Percentiles rank a stretch among this genome's conserved stretches.
phyloP scores from a whole-genome alignment of 2,888 invertebrate species.

The Cryptops parisi region DNA sequence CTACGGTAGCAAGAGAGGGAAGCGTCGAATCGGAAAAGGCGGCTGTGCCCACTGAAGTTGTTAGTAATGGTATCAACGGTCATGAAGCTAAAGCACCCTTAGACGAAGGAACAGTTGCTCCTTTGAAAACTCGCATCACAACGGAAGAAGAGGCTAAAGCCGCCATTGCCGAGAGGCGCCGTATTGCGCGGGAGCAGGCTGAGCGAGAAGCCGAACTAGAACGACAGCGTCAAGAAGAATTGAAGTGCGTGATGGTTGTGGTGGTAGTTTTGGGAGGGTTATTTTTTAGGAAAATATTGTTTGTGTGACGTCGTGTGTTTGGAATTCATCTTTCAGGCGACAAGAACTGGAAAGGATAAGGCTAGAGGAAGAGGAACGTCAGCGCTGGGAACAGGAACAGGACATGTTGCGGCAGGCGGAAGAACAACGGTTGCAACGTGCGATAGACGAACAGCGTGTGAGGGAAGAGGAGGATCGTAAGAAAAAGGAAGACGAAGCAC shows the following conservation, averaged over 20 bases:
- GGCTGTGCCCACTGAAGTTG: no score
- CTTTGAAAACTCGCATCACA: slow-evolving; percentile 50
- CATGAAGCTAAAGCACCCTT: slow-evolving; percentile 21
- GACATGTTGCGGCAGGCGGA: slow-evolving; percentile 58
- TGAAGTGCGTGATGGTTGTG: no score
- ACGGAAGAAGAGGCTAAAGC: slow-evolving; percentile 90
- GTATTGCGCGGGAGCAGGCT: slow-evolving; percentile 77
- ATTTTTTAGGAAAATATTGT: background rate
- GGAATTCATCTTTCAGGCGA: slow-evolving; percentile 36
- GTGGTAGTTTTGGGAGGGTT: slow-evolving; percentile 17
- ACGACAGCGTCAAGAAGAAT: slow-evolving; percentile 40
- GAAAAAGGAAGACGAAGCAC: slow-evolving; percentile 14
- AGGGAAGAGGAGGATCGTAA: slow-evolving; percentile 56
- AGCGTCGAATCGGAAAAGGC: no score
- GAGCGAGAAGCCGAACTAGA: slow-evolving; percentile 80
- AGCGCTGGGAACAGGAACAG: slow-evolving; percentile 64
- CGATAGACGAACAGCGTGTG: slow-evolving; percentile 47
- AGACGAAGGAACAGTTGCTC: slow-evolving; percentile 38
- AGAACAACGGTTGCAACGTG: slow-evolving; percentile 69
- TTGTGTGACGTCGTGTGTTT: background rate
- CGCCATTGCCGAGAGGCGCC: slow-evolving; percentile 73
- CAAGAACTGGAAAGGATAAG: slow-evolving; percentile 53
- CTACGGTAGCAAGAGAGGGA: no score
- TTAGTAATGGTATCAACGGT: no score
- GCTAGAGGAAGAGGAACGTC: slow-evolving; percentile 69